Evolutionary conservation across 2,888 invertebrate genomes (phyloP), one percentile per base, ranked within the genome.

Genomic region (Aphrophora alni): DNA sequence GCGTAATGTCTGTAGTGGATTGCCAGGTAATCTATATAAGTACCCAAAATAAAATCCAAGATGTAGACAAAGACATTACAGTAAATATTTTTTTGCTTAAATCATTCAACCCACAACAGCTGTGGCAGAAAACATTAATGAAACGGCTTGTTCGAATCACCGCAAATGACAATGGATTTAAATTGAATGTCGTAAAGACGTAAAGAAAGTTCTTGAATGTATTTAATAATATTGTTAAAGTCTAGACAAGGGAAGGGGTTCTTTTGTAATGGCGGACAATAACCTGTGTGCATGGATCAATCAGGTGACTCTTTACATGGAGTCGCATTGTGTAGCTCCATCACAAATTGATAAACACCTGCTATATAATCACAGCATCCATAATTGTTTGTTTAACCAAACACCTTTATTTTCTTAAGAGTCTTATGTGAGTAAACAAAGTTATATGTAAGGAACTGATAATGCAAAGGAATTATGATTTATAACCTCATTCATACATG

Each of bases 141-240:
- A 21, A 5, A 21, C 10, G 59, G 59, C 21, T 59, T n/a, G 59
- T 7, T 21, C 59, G 4, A 59, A 59, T 59, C 59, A 21, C 21
- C 12, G n/a, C 59, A 59, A 21, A 59, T 59, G 59, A 59, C 59
- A 59, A 59, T 21, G 21, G 59, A 59, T 21, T 21, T 59, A 59
- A 59, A 59, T 59, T 59, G 21, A 59, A 59, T 21, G 59, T 59
- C 59, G 59, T 59, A 59, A 59, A 59, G 59, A 59, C 59, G 59
- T 59, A 59, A 59, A 59, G 59, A 59, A 59, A 59, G 59, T 59
- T n/a, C 7, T 59, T 21, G 59, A 21, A 21, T 59, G 59, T n/a
- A 21, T 59, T 59, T 59, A 59, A 59, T 59, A 59, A 59, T 59
- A 59, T 59, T 59, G 59, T 59, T 59, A 59, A 59, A 59, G 59